Evolutionary conservation across 2,888 invertebrate species (phyloP).

Genomic region (Smittia sp.): DNA sequence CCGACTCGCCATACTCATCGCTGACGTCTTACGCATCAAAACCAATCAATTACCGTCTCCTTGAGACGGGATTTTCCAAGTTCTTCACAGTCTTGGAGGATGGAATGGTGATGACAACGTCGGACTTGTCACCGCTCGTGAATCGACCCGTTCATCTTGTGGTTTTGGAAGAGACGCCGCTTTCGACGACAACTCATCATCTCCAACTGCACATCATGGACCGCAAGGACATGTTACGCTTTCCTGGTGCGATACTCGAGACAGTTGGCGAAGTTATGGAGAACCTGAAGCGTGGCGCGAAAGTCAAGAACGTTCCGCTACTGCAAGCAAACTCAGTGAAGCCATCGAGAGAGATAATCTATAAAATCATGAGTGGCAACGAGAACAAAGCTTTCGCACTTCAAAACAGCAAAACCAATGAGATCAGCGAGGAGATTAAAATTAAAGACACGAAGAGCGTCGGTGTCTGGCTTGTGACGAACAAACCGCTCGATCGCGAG

Average conservation of each 20-base stretch:
- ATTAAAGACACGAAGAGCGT: conserved; percentile 56
- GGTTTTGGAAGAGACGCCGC: conserved; percentile 76
- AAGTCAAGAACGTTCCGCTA: conserved; percentile 68
- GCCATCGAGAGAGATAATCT: conserved; percentile 65
- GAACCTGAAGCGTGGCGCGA: conserved; percentile 70
- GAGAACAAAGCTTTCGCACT: conserved; percentile 72
- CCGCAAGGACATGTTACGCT: conserved; percentile 75
- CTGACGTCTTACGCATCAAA: conserved; percentile 41
- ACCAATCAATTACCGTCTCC: conserved; percentile 62
- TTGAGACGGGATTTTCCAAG: conserved; percentile 77
- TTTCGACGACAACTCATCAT: conserved; percentile 75
- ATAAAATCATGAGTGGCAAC: conserved; percentile 76
- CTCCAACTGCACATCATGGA: conserved; percentile 80
- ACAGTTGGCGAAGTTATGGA: conserved; percentile 71
- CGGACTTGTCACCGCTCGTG: conserved; percentile 76
- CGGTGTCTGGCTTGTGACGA: conserved; percentile 73
- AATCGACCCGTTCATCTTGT: conserved; percentile 78
- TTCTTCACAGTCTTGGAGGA: conserved; percentile 85
- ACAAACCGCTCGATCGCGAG: conserved; percentile 76
- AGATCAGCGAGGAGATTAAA: conserved; percentile 42
- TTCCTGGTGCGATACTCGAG: conserved; percentile 63
- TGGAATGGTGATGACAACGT: conserved; percentile 87
- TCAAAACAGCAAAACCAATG: conserved; percentile 58
- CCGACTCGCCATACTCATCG: conserved; percentile 29
- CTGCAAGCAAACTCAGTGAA: conserved; percentile 69